Evolutionary conservation across 1,140 invertebrate species (phyloP), one percentile per base, ranked within the genome.

Genomic region (Brachionus rotundiformis): DNA sequence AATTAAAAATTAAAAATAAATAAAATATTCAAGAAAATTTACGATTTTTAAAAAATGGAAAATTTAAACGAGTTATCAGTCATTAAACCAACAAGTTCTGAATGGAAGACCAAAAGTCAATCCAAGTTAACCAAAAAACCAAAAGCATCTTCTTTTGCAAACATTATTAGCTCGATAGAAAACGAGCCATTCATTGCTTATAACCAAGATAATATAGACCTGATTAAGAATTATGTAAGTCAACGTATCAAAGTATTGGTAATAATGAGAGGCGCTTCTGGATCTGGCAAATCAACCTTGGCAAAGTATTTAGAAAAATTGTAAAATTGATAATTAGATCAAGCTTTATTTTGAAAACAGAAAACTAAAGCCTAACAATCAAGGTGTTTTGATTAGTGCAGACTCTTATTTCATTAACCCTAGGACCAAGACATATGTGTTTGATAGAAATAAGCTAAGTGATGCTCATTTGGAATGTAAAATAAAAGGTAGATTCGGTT

Each of bases 271-370:
- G 79, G 79, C 8, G 27, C 44, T 44, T 47, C 59, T 39, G 79
- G 79, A 33, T 81, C 79, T 19, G 79, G 79, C 16, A 81, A 81
- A 81, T 81, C 79, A 33, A 81, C 79, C 7, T 31, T 81, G 41
- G 31, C 79, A 11, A 77, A 36, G 73, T 77, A 77, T 33, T 7
- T 71, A 71, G 19, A 23, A 36, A 10, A 41, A 36, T 16, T 2
- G n/a, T 19, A 1, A 71, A 23, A 39, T 36, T 3, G 8, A 3
- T 31, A 68, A 39, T 36, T 16, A 39, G 39, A 71, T 16, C 5
- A 71, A 36, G 13, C 29, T 27, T 36, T 71, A 19, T 36, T 27
- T 79, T 2, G 11, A 27, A 16, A 49, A 36, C 10, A 59, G 29
- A 79, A 36, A 39, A 5, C 16, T 79, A 6, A 68, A 81, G 33